These are phyloP conservation scores for Ornithoptera priamus DNA, from an alignment of 2,888 invertebrate species.

Conservation along the genomic window DNA sequence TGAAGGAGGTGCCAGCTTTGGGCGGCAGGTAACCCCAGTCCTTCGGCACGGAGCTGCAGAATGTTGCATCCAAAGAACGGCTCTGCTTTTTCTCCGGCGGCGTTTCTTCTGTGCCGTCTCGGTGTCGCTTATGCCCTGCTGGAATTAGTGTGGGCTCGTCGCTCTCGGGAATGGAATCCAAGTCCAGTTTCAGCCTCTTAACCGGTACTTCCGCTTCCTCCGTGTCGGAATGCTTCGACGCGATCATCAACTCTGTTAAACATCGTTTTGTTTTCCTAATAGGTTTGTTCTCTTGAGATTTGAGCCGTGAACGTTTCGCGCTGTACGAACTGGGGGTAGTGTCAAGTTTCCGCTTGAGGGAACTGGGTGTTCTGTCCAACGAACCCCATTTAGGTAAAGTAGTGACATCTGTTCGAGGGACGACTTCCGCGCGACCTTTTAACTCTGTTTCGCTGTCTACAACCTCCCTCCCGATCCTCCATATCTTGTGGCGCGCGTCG, in stretches of 20 bases:
- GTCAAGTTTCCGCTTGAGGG: conserved; percentile 58
- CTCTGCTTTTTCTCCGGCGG: conserved; percentile 39
- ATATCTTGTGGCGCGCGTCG: conserved; percentile 88
- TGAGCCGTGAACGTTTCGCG: conserved; percentile 39
- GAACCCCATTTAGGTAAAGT: conserved; percentile 50
- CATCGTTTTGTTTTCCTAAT: conserved; percentile 61
- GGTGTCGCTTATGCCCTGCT: conserved; percentile 53
- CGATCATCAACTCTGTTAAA: conserved; percentile 63
- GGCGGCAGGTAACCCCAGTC: conserved; percentile 50
- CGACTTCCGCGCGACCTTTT: conserved; percentile 53
- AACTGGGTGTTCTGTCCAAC: conserved; percentile 73
- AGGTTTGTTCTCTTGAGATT: conserved; percentile 34
- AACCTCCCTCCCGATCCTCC: conserved; percentile 83
- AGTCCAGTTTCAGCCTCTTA: conserved; percentile 50
- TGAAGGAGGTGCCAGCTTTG: conserved; percentile 54
- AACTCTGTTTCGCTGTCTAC: conserved; percentile 52
- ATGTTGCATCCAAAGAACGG: conserved; percentile 33
- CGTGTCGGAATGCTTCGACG: conserved; percentile 48
- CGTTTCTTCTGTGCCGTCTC: conserved; percentile 36
- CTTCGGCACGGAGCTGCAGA: conserved; percentile 20
- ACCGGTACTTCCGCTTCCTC: conserved; percentile 39
- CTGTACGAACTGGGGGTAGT: conserved; percentile 44
- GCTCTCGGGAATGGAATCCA: conserved; percentile 35
- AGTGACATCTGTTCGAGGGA: conserved; percentile 46
- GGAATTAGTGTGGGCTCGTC: conserved; percentile 39